A percentile compares a stretch with the other conserved stretches of the same genome.
These are phyloP conservation scores for Tenebrio molitor DNA, from an alignment of 1,140 invertebrate genomes.

Conservation along the genomic window DNA sequence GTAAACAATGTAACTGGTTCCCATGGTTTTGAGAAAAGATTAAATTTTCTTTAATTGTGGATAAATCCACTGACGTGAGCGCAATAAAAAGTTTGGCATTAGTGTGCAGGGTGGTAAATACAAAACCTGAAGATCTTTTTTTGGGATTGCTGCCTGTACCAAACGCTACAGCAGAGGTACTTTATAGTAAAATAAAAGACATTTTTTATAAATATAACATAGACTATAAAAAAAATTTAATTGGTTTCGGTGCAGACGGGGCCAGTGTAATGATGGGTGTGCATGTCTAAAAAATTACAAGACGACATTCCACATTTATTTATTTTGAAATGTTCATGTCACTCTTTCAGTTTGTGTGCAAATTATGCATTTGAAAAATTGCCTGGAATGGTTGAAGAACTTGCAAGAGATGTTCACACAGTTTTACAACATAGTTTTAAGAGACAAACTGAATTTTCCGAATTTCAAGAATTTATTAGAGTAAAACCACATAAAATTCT, in stretches of 20 bases:
- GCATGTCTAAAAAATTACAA: constrained; percentile 22
- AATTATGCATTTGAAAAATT: constrained; percentile 57
- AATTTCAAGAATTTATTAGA: constrained; percentile 58
- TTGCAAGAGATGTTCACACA: constrained; percentile 55
- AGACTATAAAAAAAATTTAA: constrained; percentile 37
- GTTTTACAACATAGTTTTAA: constrained; percentile 54
- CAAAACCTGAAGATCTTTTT: not conserved
- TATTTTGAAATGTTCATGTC: constrained; percentile 42
- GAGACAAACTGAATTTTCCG: constrained; percentile 48
- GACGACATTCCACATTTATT: constrained; percentile 42
- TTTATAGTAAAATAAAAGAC: constrained; percentile 1
- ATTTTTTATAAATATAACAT: constrained; percentile 3
- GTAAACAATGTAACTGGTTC: constrained; percentile 48
- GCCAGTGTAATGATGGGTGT: constrained; percentile 46
- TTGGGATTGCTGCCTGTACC: constrained; percentile 11
- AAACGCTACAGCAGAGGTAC: not conserved
- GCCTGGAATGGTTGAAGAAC: constrained; percentile 54
- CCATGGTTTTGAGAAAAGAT: constrained; percentile 37
- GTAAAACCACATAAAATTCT: constrained; percentile 58
- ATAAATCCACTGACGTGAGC: constrained; percentile 44
- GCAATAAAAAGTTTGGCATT: constrained; percentile 42
- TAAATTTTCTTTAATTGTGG: constrained; percentile 49
- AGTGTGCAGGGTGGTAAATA: constrained; percentile 37
- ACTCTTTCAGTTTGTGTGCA: constrained; percentile 52
- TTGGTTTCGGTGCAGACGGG: constrained; percentile 45